Evolutionary conservation across 2,797 vertebrate species (phyloP).

Genomic region (Thalassophryne amazonica): DNA sequence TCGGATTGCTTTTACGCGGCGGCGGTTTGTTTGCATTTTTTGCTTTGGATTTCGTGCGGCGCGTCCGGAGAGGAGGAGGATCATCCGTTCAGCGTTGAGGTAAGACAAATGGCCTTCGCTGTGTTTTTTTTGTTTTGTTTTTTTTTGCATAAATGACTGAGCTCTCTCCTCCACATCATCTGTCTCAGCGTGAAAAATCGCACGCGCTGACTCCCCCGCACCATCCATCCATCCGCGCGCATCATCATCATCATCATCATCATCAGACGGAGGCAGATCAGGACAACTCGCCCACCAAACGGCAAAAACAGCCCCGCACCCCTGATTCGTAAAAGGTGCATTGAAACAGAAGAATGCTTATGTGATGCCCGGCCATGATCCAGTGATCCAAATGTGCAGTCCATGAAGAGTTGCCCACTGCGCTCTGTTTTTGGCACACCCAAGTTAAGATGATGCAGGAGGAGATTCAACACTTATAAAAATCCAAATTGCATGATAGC

Average conservation of each 20-base stretch:
- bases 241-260: conserved; percentile 35
- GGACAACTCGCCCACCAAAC: conserved; percentile 3
- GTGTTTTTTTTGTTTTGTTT: too few relatives aligned
- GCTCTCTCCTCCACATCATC: conserved; percentile 48
- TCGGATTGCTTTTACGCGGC: conserved; percentile 86
- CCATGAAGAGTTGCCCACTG: conserved; percentile 11
- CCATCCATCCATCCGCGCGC: conserved; percentile 17
- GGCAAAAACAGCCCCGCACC: conserved; percentile 19
- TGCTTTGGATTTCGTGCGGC: conserved; percentile 88
- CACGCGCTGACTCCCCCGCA: background rate
- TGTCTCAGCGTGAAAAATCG: conserved; percentile 27
- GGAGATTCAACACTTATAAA: conserved; percentile 38
- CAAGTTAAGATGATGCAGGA: conserved; percentile 20
- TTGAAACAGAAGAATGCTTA: conserved; percentile 45
- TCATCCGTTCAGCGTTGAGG: conserved; percentile 95
- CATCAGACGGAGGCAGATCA: conserved; percentile 34
- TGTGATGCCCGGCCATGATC: too few relatives aligned
- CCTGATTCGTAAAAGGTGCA: conserved; percentile 33
- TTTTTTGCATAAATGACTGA: conserved; percentile 49
- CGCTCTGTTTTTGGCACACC: conserved; percentile 22
- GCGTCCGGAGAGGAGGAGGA: conserved; percentile 88
- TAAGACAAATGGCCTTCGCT: conserved; percentile 80
- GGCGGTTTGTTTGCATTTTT: conserved; percentile 87
- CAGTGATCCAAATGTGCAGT: conserved; percentile 44
- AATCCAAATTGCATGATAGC: conserved; percentile 52